phyloP scores from a whole-genome alignment of 2,888 invertebrate species.

The Strigamia maritima region DNA sequence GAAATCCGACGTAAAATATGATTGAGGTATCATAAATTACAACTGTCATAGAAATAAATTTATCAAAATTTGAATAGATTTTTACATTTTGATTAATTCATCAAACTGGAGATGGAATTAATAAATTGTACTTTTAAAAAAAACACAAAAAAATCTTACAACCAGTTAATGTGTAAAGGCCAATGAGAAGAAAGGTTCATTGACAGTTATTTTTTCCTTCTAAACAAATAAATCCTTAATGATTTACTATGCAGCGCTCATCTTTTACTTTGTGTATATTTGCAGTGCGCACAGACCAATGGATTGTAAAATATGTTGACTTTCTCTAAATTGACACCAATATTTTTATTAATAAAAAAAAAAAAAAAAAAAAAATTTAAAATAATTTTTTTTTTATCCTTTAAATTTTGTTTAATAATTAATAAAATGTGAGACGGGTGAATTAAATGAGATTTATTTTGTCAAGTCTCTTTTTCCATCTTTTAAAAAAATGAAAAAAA shows the following conservation, averaged over 20 bases:
- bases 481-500: not conserved
- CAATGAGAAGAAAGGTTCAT: conserved; percentile 21
- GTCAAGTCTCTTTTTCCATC: not conserved
- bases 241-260: conserved; percentile 16
- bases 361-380: too few relatives aligned
- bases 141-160: not conserved
- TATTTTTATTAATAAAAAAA: too few relatives aligned
- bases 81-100: conserved; percentile 8
- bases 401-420: too few relatives aligned
- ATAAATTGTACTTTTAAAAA: not conserved
- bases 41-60: not conserved
- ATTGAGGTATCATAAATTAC: not conserved
- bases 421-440: not conserved
- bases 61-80: not conserved
- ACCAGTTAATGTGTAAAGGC: not conserved
- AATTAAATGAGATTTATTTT: not conserved
- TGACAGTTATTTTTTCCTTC: not conserved
- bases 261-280: conserved; percentile 25
- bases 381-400: too few relatives aligned
- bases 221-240: conserved; percentile 13
- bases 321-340: not conserved
- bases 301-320: conserved; percentile 11
- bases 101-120: not conserved
- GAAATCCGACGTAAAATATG: not conserved
- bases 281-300: not conserved